A percentile compares a stretch with the other conserved stretches of the same genome.
Evolutionary conservation across 2,113 vertebrate genomes (phyloP).

Genomic region (Scomber colias): DNA sequence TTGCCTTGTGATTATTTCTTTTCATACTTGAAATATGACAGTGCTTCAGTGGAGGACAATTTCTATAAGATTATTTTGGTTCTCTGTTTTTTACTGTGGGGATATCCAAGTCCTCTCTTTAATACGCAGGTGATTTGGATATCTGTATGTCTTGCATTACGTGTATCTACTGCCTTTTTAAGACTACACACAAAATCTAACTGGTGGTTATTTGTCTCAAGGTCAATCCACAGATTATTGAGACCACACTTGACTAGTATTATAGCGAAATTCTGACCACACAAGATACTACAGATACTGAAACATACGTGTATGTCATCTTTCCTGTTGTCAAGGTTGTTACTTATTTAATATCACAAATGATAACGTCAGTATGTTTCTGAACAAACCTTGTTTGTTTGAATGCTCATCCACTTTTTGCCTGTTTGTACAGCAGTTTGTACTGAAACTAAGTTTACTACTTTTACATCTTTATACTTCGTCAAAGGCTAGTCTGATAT

Average conservation of each 20-base stretch:
- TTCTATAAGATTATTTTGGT: constrained; percentile 44
- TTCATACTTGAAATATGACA: constrained; percentile 75
- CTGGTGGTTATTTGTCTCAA: constrained; percentile 34
- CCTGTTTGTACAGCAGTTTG: constrained; percentile 82
- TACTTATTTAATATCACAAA: constrained; percentile 38
- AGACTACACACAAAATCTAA: constrained; percentile 35
- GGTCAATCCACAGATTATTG: constrained; percentile 42
- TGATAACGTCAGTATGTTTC: constrained; percentile 38
- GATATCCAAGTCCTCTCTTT: constrained; percentile 40
- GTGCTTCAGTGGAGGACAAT: constrained; percentile 55
- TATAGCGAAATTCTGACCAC: constrained; percentile 36
- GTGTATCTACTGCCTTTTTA: constrained; percentile 69
- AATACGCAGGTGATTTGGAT: constrained; percentile 31
- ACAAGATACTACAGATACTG: constrained; percentile 2
- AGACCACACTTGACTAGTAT: constrained; percentile 8
- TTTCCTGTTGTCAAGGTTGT: constrained; percentile 45
- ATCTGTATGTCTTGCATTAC: constrained; percentile 48
- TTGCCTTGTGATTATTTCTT: constrained; percentile 71
- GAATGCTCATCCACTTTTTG: constrained; percentile 72
- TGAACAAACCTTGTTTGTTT: constrained; percentile 52
- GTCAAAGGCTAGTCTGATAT: constrained; percentile 61
- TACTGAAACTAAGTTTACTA: constrained; percentile 82
- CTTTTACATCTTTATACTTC: constrained; percentile 84
- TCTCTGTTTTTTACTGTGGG: constrained; percentile 52
- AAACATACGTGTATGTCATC: constrained; percentile 28